Evolutionary conservation across 2,888 invertebrate species (phyloP), one percentile per base, ranked within the genome.

Genomic region (Odontomyia ornata): DNA sequence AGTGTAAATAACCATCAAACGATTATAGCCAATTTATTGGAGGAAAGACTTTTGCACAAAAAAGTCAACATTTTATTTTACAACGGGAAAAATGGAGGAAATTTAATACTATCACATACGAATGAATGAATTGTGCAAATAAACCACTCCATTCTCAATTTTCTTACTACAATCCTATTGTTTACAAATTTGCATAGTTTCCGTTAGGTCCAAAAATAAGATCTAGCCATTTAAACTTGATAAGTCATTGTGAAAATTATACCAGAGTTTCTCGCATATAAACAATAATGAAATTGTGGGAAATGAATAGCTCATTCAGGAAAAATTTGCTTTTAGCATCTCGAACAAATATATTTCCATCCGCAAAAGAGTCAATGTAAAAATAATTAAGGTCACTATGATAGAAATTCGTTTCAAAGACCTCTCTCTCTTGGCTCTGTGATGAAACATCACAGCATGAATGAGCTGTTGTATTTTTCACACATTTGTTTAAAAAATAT

Each of bases 221-320:
- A 4, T 15, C 15, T 7, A 13, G 18, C 13, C 52, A 52, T 9
- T 15, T 15, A 18, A 52, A 52, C 3, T 52, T n/a, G 18, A 52
- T 52, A 52, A 52, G 15, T 52, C 52, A 36, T 36, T 52, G 52
- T 52, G 52, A 52, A 52, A 52, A 52, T 52, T 2, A 52, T 52
- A 52, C 52, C 52, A 7, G n/a, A 52, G 3, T 18, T 52, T 18
- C 15, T 13, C 52, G 52, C n/a, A 52, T 52, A 52, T 52, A n/a
- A 52, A 18, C 52, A 52, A n/a, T 52, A 52, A 52, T 15, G 52
- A 52, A 52, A 52, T 52, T 4, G 52, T 52, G 52, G 13, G 52
- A 52, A 52, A 18, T 4, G 9, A 3, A 36, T 36, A 36, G 36
- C 36, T 36, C 9, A 52, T 52, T 52, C 52, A 52, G n/a, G 13